Percentiles rank a stretch among this genome's conserved stretches.
Conservation (phyloP, 2,113 vertebrate species). For the Stercorarius parasiticus region DNA sequence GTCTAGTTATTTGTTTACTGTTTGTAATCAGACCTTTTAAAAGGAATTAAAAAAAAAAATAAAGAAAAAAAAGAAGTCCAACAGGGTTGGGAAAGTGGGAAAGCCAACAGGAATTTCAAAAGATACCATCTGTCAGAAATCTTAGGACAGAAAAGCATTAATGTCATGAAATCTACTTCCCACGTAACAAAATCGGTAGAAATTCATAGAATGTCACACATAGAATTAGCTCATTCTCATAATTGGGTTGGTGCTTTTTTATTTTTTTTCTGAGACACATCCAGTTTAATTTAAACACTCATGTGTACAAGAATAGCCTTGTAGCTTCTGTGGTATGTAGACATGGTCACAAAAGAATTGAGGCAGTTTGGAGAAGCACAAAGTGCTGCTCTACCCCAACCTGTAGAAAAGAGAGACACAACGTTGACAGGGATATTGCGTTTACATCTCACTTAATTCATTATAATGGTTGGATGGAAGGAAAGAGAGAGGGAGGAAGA, state of each 20-base stretch:
- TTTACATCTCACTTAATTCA: background rate
- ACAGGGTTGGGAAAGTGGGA: background rate
- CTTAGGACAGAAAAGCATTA: background rate
- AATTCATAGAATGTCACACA: background rate
- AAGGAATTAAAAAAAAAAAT: background rate
- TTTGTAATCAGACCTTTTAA: background rate
- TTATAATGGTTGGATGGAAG: background rate
- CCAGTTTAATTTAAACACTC: constrained; percentile 12
- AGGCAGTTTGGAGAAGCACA: background rate
- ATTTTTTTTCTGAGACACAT: background rate
- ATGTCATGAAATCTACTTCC: background rate
- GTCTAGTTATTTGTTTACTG: background rate
- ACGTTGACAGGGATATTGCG: background rate
- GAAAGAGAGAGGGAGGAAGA: background rate
- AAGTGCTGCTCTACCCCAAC: background rate
- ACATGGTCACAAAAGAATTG: background rate
- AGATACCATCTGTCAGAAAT: constrained; percentile 4
- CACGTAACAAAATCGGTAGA: background rate
- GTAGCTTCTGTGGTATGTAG: constrained; percentile 24
- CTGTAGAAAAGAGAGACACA: background rate
- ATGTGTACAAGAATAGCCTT: background rate
- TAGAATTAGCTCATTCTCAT: background rate
- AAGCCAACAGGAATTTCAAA: background rate
- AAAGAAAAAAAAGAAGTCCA: background rate
- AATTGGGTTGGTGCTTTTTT: background rate